Base-by-base conservation (phyloP, 2,797 vertebrate genomes). In the Dendrocincla fuliginosa region DNA sequence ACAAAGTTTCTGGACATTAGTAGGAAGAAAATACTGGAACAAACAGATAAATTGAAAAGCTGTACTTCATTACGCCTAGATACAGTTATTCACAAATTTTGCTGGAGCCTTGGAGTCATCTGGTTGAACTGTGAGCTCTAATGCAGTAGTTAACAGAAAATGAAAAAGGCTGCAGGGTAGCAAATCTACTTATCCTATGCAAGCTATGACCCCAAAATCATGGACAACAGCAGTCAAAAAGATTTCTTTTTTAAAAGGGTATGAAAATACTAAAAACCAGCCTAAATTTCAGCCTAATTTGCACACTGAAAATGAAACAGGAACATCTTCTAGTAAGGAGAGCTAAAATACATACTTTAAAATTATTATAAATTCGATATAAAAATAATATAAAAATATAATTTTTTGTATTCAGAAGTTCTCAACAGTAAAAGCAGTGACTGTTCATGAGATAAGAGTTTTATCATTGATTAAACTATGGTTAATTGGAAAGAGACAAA, bases 1-100 rank as follows among this genome's bases (percentile, higher is more conserved):
- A 53, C 32, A 68, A 63, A 70, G 60, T 49, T 67, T 80, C 70
- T 68, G 41, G 77, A 79, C 13, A 53, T 42, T 23, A 74, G 56
- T 19, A 50, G 25, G 56, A 90, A 69, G 44, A 84, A 88, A 89
- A 82, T 35, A 70, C 41, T 84, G 65, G 52, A 93, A 89, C 14
- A 91, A 87, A 74, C 28, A 81, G n/a, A 63, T 74, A 83, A 84
- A 93, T 61, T 89, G 80, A 92, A 87, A 95, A 89, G 37, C 27
- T 73, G 56, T 68, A 93, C 75, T 84, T 92, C 84, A 83, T 89
- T 92, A 96, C 56, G 64, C 24, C 71, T 76, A 49, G 37, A 80
- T 87, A 84, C 23, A 84, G 73, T 79, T 67, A 80, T 33, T 88
- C 81, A 46, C 1, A 0, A 77, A 50, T 87, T 94, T 56, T 74